A percentile compares a stretch with the other conserved stretches of the same genome.
Evolutionary conservation across 2,113 vertebrate species (phyloP).

Genomic region (Cochlearius cochlearius): DNA sequence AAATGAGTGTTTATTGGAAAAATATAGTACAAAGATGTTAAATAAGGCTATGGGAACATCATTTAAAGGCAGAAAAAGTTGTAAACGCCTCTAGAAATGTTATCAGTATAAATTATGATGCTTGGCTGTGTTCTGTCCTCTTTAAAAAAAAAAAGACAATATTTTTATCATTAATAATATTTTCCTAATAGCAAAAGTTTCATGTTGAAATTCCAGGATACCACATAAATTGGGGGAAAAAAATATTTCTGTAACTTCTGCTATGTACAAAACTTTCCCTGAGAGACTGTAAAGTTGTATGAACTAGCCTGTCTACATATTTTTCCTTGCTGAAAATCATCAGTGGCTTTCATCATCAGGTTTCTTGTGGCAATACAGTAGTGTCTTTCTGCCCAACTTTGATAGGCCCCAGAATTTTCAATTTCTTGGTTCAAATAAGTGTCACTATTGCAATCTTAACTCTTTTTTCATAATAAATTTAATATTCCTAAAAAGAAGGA

Average conservation of each 20-base stretch:
- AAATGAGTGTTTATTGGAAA: not conserved
- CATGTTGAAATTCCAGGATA: not conserved
- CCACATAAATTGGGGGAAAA: not conserved
- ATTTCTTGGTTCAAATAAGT: not conserved
- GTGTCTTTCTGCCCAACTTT: not conserved
- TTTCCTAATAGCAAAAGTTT: not conserved
- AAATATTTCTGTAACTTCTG: not conserved
- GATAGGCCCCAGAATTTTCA: not conserved
- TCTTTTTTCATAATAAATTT: not conserved
- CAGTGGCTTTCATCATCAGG: not conserved
- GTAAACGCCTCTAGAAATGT: not conserved
- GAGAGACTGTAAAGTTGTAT: not conserved
- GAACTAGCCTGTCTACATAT: not conserved
- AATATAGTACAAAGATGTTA: not conserved
- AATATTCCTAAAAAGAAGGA: not conserved
- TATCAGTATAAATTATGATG: not conserved
- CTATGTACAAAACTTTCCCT: not conserved
- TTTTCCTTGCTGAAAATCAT: not conserved
- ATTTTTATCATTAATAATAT: not conserved
- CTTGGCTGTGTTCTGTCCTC: not conserved
- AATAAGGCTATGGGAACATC: not conserved
- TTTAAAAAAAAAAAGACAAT: not conserved
- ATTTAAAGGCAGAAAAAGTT: not conserved
- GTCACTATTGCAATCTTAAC: not conserved
- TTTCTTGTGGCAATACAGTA: not conserved